A percentile compares a stretch with the other conserved stretches of the same genome.
These are phyloP conservation scores for Leptodirus hochenwartii DNA, from an alignment of 2,888 invertebrate species.

Conservation along the genomic window DNA sequence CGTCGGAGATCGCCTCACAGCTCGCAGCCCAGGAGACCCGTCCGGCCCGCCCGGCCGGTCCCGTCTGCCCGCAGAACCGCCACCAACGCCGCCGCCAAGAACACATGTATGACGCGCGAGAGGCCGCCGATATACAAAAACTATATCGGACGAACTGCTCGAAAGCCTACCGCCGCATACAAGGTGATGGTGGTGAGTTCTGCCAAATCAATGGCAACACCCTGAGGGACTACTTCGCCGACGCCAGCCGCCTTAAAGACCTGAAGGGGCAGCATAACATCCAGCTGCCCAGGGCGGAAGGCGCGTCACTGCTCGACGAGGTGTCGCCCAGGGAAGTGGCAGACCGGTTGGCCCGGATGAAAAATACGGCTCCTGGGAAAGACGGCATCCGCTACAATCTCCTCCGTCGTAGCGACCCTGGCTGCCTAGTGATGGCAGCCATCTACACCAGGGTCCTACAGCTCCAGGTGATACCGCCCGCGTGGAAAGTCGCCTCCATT, in stretches of 20 bases:
- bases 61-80: too few relatives aligned
- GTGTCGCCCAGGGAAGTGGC: background rate
- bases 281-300: constrained; percentile 1
- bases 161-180: constrained; percentile 1
- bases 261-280: too few relatives aligned
- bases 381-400: constrained; percentile 5
- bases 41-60: too few relatives aligned
- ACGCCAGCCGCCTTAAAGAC: too few relatives aligned
- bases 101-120: background rate
- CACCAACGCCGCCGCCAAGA: too few relatives aligned
- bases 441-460: constrained; percentile 3
- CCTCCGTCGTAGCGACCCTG: background rate
- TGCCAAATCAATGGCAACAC: background rate
- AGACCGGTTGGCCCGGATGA: background rate
- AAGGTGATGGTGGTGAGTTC: background rate
- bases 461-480: constrained; percentile 2
- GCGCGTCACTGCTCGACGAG: background rate
- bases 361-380: constrained; percentile 6
- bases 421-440: background rate
- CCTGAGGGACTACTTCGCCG: background rate
- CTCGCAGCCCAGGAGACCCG: too few relatives aligned
- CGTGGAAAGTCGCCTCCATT: constrained; percentile 2
- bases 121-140: background rate
- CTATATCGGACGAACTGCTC: constrained; percentile 1
- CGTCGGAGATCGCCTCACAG: too few relatives aligned